Percentiles rank a stretch among this genome's conserved stretches.
phyloP scores from a whole-genome alignment of 2,113 vertebrate genomes.

The Prolemur simus region DNA sequence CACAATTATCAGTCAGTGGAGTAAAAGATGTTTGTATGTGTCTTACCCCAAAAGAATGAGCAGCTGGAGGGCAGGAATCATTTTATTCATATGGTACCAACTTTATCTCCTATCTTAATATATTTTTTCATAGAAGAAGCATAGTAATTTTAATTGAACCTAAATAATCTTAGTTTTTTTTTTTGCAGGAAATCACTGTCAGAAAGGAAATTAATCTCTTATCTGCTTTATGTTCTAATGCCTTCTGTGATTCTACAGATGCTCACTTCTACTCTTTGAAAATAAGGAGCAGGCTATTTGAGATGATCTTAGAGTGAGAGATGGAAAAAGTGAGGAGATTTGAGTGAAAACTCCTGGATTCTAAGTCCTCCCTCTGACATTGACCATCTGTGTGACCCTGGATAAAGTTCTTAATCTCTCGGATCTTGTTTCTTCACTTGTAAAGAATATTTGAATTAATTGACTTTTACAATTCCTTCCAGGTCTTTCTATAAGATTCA shows the following conservation, averaged over 20 bases:
- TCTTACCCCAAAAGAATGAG: not conserved
- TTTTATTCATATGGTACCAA: not conserved
- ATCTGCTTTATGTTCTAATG: slow-evolving; percentile 1
- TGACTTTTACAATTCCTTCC: not conserved
- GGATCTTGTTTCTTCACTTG: not conserved
- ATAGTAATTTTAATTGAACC: not conserved
- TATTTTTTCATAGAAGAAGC: not conserved
- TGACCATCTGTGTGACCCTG: not conserved
- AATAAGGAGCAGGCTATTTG: not conserved
- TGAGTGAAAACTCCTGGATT: not conserved
- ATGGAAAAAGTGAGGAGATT: not conserved
- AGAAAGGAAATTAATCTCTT: slow-evolving; percentile 8
- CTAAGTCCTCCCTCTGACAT: not conserved
- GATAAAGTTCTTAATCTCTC: not conserved
- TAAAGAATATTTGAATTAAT: not conserved
- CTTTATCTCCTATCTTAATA: not conserved
- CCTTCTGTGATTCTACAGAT: not conserved
- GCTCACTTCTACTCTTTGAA: not conserved
- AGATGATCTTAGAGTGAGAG: not conserved
- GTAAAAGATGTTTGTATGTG: not conserved
- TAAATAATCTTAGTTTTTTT: not conserved
- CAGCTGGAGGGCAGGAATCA: not conserved
- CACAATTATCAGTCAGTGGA: not conserved
- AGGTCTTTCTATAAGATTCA: not conserved
- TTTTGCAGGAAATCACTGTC: slow-evolving; percentile 27